Percentiles rank a stretch among this genome's conserved stretches.
These are phyloP conservation scores for Malurus leucopterus DNA, from an alignment of 2,797 vertebrate species.

Conservation along the genomic window DNA sequence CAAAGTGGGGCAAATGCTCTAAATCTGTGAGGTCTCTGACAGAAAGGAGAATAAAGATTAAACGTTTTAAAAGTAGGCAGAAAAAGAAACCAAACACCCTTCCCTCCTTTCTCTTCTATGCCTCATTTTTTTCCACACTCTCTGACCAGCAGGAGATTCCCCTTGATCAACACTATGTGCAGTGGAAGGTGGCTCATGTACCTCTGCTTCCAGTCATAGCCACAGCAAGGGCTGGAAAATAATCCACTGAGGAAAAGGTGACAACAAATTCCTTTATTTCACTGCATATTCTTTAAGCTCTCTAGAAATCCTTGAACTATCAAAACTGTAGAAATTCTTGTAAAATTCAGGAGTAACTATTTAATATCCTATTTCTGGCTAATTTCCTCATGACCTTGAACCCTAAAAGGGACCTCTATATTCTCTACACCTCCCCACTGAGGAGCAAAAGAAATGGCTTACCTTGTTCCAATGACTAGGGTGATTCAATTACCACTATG, in stretches of 20 bases:
- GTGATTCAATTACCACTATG: neutral
- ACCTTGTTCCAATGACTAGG: neutral
- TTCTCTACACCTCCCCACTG: neutral
- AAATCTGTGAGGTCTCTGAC: conserved; percentile 9
- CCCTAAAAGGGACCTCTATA: neutral
- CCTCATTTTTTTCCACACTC: neutral
- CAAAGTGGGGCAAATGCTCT: neutral
- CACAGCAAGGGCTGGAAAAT: neutral
- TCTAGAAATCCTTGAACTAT: neutral
- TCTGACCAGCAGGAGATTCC: neutral
- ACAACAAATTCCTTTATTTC: neutral
- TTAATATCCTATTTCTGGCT: neutral
- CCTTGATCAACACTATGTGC: neutral
- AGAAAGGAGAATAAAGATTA: neutral
- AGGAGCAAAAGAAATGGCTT: neutral
- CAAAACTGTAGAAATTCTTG: neutral
- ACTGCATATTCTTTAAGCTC: neutral
- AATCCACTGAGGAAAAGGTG: neutral
- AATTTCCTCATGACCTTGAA: neutral
- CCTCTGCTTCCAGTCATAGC: neutral
- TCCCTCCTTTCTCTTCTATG: neutral
- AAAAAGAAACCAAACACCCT: neutral
- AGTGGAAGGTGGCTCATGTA: neutral
- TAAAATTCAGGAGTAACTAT: neutral
- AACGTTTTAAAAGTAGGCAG: neutral